phyloP scores from a whole-genome alignment of 2,797 vertebrate genomes.

The Alfaro cultratus region DNA sequence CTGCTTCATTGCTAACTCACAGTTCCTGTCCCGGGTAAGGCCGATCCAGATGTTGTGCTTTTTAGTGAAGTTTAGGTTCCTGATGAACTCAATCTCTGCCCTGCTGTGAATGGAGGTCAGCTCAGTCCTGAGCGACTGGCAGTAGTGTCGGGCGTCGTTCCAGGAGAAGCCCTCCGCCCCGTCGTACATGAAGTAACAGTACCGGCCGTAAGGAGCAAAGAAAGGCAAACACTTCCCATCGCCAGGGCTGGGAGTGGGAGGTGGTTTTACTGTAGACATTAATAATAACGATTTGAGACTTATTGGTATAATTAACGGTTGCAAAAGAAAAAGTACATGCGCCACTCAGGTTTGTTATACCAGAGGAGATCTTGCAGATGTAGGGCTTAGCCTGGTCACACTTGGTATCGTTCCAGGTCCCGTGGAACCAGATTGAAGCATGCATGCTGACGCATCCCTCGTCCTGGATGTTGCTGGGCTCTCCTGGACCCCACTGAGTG shows the following conservation, averaged over 20 bases:
- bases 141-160: constrained; percentile 73
- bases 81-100: constrained; percentile 80
- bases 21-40: constrained; percentile 76
- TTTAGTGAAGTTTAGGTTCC: constrained; percentile 72
- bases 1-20: constrained; percentile 56
- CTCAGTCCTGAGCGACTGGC: constrained; percentile 53
- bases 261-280: constrained; percentile 68
- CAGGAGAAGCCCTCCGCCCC: constrained; percentile 73
- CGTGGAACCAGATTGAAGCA: constrained; percentile 59
- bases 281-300: not conserved
- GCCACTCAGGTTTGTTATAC: constrained; percentile 44
- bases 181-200: constrained; percentile 77
- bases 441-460: constrained; percentile 84
- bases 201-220: constrained; percentile 65
- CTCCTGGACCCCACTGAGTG: constrained; percentile 84
- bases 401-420: constrained; percentile 84
- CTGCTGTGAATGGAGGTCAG: constrained; percentile 82
- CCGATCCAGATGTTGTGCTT: constrained; percentile 82
- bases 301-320: not conserved
- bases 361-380: constrained; percentile 82
- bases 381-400: constrained; percentile 75
- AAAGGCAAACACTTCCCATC: constrained; percentile 64
- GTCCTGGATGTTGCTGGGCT: constrained; percentile 72
- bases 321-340: not conserved
- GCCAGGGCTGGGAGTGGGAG: constrained; percentile 74